Base-by-base conservation (phyloP, 2,888 invertebrate species). In the Brachyptera putata region DNA sequence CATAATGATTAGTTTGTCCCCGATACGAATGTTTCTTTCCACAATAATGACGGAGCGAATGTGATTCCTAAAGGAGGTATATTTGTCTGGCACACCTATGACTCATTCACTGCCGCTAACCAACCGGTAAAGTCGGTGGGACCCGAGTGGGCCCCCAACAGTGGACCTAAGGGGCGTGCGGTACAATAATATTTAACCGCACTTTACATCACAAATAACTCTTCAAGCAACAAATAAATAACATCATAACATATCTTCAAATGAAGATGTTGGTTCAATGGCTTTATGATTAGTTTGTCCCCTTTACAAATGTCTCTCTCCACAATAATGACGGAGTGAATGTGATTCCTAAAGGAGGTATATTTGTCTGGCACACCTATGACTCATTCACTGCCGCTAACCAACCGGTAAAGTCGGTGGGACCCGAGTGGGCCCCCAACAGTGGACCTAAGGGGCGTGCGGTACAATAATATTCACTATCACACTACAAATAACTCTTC, bases 161-260 rank as follows among this genome's bases (percentile, higher is more conserved):
- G 63, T 62, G 65, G 64, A 65, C 61, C 64, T 64, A 64, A 65
- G 64, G 64, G 61, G 46, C 60, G 60, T 65, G 64, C 64, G n/a
- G n/a, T n/a, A n/a, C n/a, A n/a, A n/a, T n/a, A n/a, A n/a, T n/a
- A n/a, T n/a, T n/a, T n/a, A n/a, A n/a, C n/a, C n/a, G n/a, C n/a
- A n/a, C n/a, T n/a, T n/a, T n/a, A n/a, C n/a, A n/a, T n/a, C n/a
- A n/a, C n/a, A n/a, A n/a, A n/a, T n/a, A n/a, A n/a, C n/a, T n/a
- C n/a, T n/a, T n/a, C n/a, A n/a, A n/a, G n/a, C n/a, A n/a, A n/a
- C n/a, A n/a, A n/a, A n/a, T n/a, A n/a, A n/a, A n/a, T n/a, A n/a
- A n/a, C n/a, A n/a, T n/a, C n/a, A n/a, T n/a, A n/a, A n/a, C n/a
- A n/a, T n/a, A n/a, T n/a, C n/a, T n/a, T n/a, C n/a, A n/a, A n/a